A percentile compares a stretch with the other conserved stretches of the same genome.
These are phyloP conservation scores for Zaprionus vittiger DNA, from an alignment of 1,140 invertebrate species.

Conservation along the genomic window DNA sequence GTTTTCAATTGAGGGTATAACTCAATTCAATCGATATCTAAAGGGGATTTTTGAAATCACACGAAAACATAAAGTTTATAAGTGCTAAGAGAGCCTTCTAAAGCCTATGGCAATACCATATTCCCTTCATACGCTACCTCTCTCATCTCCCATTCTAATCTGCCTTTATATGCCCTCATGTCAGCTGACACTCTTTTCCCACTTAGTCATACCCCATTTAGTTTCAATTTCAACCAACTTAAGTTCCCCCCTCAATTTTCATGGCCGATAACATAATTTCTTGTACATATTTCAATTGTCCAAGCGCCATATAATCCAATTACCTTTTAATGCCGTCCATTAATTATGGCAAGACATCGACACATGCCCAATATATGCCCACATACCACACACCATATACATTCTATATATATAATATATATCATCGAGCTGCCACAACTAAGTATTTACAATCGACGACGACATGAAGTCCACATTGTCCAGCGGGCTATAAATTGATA, in stretches of 20 bases:
- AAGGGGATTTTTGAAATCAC: no score
- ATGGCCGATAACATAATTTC: neutral
- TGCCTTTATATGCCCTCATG: neutral
- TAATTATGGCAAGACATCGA: neutral
- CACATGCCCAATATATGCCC: neutral
- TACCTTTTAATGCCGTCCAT: conserved; percentile 1
- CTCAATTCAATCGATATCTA: neutral
- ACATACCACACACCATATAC: neutral
- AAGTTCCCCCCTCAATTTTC: neutral
- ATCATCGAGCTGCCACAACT: neutral
- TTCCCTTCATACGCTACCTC: neutral
- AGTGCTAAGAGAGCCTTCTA: no score
- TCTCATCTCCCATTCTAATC: neutral
- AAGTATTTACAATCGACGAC: conserved; percentile 3
- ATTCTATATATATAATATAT: neutral
- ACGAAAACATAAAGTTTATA: no score
- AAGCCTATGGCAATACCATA: neutral
- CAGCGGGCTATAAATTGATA: conserved; percentile 22
- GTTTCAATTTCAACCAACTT: neutral
- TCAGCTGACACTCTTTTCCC: neutral
- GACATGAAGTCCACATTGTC: neutral
- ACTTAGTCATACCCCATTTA: neutral
- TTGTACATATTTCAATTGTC: neutral
- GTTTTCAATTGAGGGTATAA: neutral
- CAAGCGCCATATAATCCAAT: neutral